Evolutionary conservation across 1,140 invertebrate genomes (phyloP).

Genomic region (Melanaphis sacchari): DNA sequence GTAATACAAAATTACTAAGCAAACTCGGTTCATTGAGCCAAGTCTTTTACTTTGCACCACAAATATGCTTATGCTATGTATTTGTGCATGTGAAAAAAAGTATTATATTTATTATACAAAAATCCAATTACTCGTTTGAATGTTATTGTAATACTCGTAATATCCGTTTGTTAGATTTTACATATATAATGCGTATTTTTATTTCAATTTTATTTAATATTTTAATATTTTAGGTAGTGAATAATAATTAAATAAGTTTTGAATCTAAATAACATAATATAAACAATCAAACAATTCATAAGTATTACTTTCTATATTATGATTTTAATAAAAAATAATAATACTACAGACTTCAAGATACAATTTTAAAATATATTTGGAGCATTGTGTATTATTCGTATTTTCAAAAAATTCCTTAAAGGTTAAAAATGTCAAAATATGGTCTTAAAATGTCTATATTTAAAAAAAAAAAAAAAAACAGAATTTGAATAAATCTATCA

Average conservation of each 20-base stretch:
- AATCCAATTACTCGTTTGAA: background rate
- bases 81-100: background rate
- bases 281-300: no score
- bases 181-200: background rate
- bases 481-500: no score
- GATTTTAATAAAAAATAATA: background rate
- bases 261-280: no score
- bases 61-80: background rate
- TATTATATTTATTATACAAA: background rate
- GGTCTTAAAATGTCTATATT: no score
- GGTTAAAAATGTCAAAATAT: no score
- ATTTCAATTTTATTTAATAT: background rate
- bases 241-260: background rate
- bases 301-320: no score
- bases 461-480: no score
- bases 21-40: background rate
- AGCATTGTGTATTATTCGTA: no score
- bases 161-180: background rate
- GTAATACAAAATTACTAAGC: background rate
- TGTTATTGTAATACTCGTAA: no score
- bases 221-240: background rate
- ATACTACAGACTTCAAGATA: no score
- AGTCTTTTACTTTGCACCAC: background rate
- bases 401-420: no score
- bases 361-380: no score